Evolutionary conservation across 2,797 vertebrate genomes (phyloP), one percentile per base, ranked within the genome.

Genomic region (Leucoraja ocellata): DNA sequence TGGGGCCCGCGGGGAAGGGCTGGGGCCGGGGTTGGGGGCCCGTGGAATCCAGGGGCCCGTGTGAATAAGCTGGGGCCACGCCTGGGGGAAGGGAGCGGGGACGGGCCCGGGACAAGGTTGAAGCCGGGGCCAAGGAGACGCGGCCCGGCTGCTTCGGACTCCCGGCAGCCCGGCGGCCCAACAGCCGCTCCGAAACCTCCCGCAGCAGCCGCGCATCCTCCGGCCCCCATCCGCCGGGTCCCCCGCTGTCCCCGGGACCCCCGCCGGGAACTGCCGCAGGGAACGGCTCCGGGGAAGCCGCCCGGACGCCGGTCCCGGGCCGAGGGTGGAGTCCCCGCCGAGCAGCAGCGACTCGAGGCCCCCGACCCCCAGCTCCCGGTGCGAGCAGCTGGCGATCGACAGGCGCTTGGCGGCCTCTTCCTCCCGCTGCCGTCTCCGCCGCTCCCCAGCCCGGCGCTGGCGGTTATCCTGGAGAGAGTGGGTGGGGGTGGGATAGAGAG

Each of bases 371-470:
- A 96, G 96, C 94, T 98, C 97, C 93, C 94, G 95, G 0, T 93
- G 94, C 28, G 97, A 97, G 94, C 97, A 98, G 86, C 96, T 97
- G 76, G 97, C 97, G 0, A 96, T 97, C 39, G 97, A 97, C 2
- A 93, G 92, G 0, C 94, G 93, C 65, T 91, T 91, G 0, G 36
- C 36, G 5, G 94, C 32, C 32, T 0, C 94, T 13, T 90, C 83
- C 93, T 94, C 93, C 4, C 77, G 94, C 32, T 93, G 93, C 46
- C 77, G 93, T 3, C 92, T 68, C 0, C 65, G 93, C 73, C 76
- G 88, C 14, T 93, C 83, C 0, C 32, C 90, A 73, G 88, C 93
- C 10, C 10, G 65, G 3, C 92, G 73, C 1, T 81, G 7, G 0
- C 91, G 36, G 10, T 93, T 94, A 54, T 94, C 94, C 93, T 94